These are phyloP conservation scores for Sycon ciliatum DNA, from an alignment of 37 sponge, comb jelly and placozoan genomes.

Conservation along the genomic window DNA sequence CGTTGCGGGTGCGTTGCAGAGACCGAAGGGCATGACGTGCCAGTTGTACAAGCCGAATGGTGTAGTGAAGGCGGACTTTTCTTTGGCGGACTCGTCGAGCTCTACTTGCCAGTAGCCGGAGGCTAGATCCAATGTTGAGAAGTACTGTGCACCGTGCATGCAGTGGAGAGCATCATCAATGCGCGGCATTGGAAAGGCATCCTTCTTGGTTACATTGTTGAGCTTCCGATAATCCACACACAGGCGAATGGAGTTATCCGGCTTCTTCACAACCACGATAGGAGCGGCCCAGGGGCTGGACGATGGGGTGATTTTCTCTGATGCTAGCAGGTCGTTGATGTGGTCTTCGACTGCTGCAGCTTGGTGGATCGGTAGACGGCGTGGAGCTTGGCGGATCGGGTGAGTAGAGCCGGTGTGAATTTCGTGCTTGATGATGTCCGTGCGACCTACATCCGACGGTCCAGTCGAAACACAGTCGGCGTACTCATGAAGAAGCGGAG, in stretches of 20 bases:
- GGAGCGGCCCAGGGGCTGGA: slow-evolving; percentile 44
- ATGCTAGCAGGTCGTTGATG: too few relatives aligned
- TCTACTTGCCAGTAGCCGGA: slow-evolving; percentile 53
- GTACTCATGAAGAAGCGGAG: too few relatives aligned
- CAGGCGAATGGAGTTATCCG: slow-evolving; percentile 38
- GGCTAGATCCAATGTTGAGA: slow-evolving; percentile 33
- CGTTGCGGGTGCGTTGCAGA: slow-evolving; percentile 40
- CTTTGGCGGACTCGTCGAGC: slow-evolving; percentile 15
- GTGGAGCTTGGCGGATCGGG: too few relatives aligned
- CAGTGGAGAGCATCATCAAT: slow-evolving; percentile 37
- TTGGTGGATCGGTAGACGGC: too few relatives aligned
- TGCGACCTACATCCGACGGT: too few relatives aligned
- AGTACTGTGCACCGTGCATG: slow-evolving; percentile 23
- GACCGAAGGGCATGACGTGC: slow-evolving; percentile 34
- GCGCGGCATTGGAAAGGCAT: slow-evolving; percentile 44
- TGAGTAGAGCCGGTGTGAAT: too few relatives aligned
- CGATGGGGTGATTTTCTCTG: too few relatives aligned
- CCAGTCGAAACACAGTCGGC: too few relatives aligned
- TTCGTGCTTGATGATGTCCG: too few relatives aligned
- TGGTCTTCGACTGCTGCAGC: too few relatives aligned
- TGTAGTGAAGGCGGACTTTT: slow-evolving; percentile 28
- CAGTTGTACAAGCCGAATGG: slow-evolving; percentile 27
- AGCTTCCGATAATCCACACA: slow-evolving; percentile 51
- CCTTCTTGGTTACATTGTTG: slow-evolving; percentile 40
- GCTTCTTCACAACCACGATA: slow-evolving; percentile 44